A percentile compares a stretch with the other conserved stretches of the same genome.
phyloP scores from a whole-genome alignment of 2,113 vertebrate genomes.

The Rhabdornis inornatus region DNA sequence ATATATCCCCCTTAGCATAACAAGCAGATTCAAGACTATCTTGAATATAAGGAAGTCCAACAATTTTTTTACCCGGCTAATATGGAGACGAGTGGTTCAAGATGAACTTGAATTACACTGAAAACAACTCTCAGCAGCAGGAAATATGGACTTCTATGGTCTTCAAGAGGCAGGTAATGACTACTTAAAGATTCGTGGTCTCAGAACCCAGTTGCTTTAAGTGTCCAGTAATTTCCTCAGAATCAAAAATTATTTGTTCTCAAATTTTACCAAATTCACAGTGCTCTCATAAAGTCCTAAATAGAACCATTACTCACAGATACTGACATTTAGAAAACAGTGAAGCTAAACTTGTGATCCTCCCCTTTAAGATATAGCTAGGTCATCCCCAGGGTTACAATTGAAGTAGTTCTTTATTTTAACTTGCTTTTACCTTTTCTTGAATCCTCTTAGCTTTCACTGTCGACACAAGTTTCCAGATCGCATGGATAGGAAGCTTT shows the following conservation, averaged over 20 bases:
- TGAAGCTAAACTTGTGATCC: not conserved
- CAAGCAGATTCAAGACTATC: not conserved
- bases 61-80: not conserved
- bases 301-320: not conserved
- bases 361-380: not conserved
- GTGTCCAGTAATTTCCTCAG: not conserved
- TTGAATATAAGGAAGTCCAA: not conserved
- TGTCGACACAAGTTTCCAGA: conserved; percentile 31
- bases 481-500: conserved; percentile 50
- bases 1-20: not conserved
- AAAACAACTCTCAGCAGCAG: not conserved
- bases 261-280: not conserved
- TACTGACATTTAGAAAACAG: not conserved
- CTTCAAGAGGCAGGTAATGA: not conserved
- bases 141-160: not conserved
- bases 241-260: not conserved
- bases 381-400: not conserved
- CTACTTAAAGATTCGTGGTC: not conserved
- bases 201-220: not conserved
- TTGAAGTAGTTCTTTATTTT: not conserved
- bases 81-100: not conserved
- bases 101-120: not conserved
- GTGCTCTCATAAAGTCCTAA: not conserved
- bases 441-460: conserved; percentile 41
- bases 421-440: conserved; percentile 59